Conservation (phyloP, 2,113 vertebrate species). For the Kryptolebias marmoratus region DNA sequence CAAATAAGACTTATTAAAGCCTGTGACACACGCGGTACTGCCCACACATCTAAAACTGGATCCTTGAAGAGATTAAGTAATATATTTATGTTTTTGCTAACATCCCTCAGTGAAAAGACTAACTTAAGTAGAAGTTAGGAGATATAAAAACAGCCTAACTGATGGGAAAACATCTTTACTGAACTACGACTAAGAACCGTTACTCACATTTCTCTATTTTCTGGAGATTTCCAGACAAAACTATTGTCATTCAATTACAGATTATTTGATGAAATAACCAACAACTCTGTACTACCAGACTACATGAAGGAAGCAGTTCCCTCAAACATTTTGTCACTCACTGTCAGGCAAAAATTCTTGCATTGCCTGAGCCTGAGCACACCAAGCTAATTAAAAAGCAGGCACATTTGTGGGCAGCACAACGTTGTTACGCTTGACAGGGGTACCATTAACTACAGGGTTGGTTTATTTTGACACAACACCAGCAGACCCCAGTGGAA, state of each 20-base stretch:
- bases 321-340: no score
- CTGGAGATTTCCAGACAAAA: background rate
- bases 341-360: no score
- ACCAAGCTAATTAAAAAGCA: no score
- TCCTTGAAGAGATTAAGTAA: background rate
- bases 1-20: slow-evolving; percentile 42
- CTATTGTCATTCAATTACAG: background rate
- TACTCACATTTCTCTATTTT: background rate
- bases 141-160: background rate
- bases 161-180: background rate
- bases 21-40: slow-evolving; percentile 27
- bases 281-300: background rate
- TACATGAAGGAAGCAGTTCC: no score
- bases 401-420: no score
- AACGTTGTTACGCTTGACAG: no score
- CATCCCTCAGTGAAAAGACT: background rate
- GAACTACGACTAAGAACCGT: background rate
- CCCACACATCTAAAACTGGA: slow-evolving; percentile 41
- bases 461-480: no score
- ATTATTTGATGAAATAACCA: background rate
- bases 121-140: background rate
- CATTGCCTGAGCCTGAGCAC: no score
- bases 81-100: background rate
- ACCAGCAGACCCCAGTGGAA: no score
- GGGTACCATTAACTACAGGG: no score